Conservation (phyloP, 2,113 vertebrate genomes). For the Gymnorhina tibicen region DNA sequence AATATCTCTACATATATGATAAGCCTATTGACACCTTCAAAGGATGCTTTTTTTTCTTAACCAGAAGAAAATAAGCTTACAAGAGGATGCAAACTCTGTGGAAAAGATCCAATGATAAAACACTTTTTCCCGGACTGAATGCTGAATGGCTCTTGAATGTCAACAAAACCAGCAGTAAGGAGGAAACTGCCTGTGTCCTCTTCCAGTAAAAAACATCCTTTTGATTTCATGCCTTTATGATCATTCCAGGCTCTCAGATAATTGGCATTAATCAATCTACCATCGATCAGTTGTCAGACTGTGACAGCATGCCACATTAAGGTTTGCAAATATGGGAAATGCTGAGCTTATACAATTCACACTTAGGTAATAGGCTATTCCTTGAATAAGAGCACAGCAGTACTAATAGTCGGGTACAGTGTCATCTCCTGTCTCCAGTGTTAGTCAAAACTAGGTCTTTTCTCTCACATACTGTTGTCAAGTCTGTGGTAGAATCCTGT, state of each 20-base stretch:
- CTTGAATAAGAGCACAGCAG: not conserved
- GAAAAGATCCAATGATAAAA: not conserved
- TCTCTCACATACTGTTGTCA: not conserved
- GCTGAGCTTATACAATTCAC: not conserved
- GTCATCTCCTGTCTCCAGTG: not conserved
- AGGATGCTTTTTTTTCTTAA: not conserved
- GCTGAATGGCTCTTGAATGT: not conserved
- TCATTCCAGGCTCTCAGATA: not conserved
- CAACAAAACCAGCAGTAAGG: not conserved
- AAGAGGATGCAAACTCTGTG: not conserved
- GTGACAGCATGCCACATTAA: not conserved
- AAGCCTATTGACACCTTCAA: not conserved
- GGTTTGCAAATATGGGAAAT: not conserved
- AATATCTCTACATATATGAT: not conserved
- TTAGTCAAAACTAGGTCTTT: not conserved
- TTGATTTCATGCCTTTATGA: not conserved
- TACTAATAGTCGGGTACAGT: not conserved
- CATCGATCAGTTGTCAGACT: not conserved
- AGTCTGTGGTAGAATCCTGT: not conserved
- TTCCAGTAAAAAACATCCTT: not conserved
- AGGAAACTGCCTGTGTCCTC: not conserved
- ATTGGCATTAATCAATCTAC: not conserved
- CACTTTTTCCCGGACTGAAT: not conserved
- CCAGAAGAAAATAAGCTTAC: not conserved
- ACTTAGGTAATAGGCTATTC: not conserved